These are phyloP conservation scores for Agelastica alni DNA, from an alignment of 2,888 invertebrate genomes.

Conservation along the genomic window DNA sequence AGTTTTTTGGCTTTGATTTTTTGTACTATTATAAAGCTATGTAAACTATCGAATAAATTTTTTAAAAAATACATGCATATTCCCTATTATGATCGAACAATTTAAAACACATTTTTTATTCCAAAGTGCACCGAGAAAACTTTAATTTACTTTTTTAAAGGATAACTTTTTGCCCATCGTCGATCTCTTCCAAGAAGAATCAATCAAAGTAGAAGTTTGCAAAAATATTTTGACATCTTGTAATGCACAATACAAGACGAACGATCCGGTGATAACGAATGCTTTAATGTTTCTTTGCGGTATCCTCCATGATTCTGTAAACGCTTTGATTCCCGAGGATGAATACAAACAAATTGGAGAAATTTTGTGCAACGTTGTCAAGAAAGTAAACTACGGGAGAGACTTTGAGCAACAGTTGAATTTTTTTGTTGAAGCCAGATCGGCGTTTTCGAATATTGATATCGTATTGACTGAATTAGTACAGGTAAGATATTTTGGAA, in stretches of 20 bases:
- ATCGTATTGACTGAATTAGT: conserved; percentile 83
- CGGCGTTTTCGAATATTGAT: conserved; percentile 89
- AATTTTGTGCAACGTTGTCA: conserved; percentile 79
- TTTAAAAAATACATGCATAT: too few relatives aligned
- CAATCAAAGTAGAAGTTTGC: conserved; percentile 80
- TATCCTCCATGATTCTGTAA: conserved; percentile 91
- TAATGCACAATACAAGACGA: conserved; percentile 57
- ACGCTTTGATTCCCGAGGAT: conserved; percentile 89
- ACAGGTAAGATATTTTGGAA: conserved; percentile 63
- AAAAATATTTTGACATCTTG: conserved; percentile 74
- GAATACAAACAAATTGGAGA: conserved; percentile 85
- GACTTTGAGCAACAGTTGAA: conserved; percentile 90
- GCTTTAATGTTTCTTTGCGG: conserved; percentile 87
- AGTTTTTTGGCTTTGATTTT: too few relatives aligned
- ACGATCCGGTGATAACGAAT: conserved; percentile 86
- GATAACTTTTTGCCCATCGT: conserved; percentile 89
- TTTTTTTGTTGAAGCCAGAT: conserved; percentile 92
- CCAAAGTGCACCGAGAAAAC: too few relatives aligned
- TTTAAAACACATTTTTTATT: too few relatives aligned
- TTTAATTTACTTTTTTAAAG: conserved; percentile 57
- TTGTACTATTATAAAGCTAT: too few relatives aligned
- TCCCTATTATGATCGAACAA: too few relatives aligned
- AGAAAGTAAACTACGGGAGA: conserved; percentile 78
- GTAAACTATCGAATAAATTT: too few relatives aligned
- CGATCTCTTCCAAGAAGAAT: conserved; percentile 87